phyloP scores from a whole-genome alignment of 2,113 vertebrate species.

The Vanacampus margaritifer region DNA sequence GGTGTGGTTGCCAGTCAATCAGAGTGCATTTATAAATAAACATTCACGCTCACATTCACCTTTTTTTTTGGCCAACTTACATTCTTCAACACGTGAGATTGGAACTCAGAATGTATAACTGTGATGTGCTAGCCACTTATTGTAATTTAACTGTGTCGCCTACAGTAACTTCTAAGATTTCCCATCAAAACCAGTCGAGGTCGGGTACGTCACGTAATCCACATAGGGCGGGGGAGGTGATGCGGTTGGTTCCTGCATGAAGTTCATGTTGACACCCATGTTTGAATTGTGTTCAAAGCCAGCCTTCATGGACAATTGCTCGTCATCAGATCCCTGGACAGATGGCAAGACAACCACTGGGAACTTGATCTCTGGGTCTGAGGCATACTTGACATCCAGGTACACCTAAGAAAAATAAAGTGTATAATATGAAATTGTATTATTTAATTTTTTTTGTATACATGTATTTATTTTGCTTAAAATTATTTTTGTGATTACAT shows the following conservation, averaged over 20 bases:
- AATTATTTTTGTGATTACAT: too few relatives aligned
- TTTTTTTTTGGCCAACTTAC: too few relatives aligned
- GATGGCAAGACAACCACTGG: constrained; percentile 44
- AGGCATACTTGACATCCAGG: constrained; percentile 59
- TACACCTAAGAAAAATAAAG: constrained; percentile 41
- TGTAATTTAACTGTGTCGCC: too few relatives aligned
- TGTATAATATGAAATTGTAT: too few relatives aligned
- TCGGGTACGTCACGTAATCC: constrained; percentile 20
- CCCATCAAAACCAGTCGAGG: constrained; percentile 4
- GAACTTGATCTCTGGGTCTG: constrained; percentile 62
- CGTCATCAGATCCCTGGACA: background rate
- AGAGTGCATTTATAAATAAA: too few relatives aligned
- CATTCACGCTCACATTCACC: too few relatives aligned
- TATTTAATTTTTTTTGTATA: background rate
- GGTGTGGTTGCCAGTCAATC: too few relatives aligned
- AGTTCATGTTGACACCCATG: background rate
- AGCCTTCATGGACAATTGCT: constrained; percentile 20
- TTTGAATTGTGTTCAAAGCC: constrained; percentile 15
- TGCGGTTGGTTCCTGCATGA: constrained; percentile 16
- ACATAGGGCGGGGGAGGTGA: constrained; percentile 4
- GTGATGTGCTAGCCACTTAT: too few relatives aligned
- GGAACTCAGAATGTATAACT: too few relatives aligned
- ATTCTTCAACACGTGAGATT: too few relatives aligned
- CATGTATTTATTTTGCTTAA: background rate
- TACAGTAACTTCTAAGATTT: too few relatives aligned